Evolutionary conservation across 2,113 vertebrate genomes (phyloP), one percentile per base, ranked within the genome.

Genomic region (Entomyzon cyanotis): DNA sequence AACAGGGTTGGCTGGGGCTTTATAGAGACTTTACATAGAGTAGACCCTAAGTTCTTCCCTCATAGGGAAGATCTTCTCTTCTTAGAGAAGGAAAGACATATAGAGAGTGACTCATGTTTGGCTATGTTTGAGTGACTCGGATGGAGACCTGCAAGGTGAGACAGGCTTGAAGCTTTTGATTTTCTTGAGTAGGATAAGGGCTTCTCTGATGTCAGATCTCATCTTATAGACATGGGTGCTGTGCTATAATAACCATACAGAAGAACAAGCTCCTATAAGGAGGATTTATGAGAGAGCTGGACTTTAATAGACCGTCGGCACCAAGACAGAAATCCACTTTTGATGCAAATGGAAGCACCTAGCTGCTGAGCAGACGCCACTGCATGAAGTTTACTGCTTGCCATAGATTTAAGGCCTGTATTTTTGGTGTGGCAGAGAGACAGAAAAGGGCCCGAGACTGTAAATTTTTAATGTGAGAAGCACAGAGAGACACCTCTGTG

Each of bases 221-320:
- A 27, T 27, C 14, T 50, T 80, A 28, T 1, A 58, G 50, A 50
- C 11, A 22, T 19, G 11, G 17, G 6, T 33, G 31, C 37, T 33
- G 27, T 11, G 4, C 31, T 11, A 27, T 14, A 73, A 33, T 10
- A 73, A 12, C 12, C 3, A 28, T 37, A 50, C 1, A 33, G 14
- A 31, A 17, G 17, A 88, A 35, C 25, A 37, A 41, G 8, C 11
- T 50, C 21, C 80, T 4, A 14, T 64, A 56, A 56, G 7, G 50
- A 73, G 35, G 25, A 27, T 56, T 11, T 64, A 0, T 25, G 39
- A 39, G 13, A 6, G 14, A 58, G 6, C 3, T 73, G 19, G 50
- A 37, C 37, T 15, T 59, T 37, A n/a, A 50, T 1, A 46, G 22
- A 20, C 5, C 4, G 3, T 30, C 2, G 1, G 11, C 19, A 49